Evolutionary conservation across 2,797 vertebrate species (phyloP), one percentile per base, ranked within the genome.

Genomic region (Hoplostethus mediterraneus): DNA sequence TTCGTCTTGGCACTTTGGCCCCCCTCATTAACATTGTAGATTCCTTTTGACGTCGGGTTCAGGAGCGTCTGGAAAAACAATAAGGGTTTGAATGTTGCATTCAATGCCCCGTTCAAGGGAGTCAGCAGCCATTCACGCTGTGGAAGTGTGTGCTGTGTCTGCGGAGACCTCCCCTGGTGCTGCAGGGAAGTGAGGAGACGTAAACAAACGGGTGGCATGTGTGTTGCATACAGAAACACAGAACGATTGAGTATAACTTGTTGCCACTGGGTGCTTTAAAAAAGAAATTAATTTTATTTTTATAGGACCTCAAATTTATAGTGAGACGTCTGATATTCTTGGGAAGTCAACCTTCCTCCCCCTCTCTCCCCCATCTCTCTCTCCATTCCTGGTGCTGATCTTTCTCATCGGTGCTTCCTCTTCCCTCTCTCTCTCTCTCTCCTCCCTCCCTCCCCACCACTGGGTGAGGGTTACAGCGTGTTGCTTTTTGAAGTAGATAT

Each of bases 401-500:
- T 57, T 40, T 30, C 14, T 28, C 14, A 13, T 67, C 40, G 48
- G 10, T 28, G 51, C 21, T 53, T 8, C n/a, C 13, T 3, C 33
- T 33, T 67, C 65, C 33, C 58, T 63, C 70, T 16, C 14, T 49
- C 59, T 8, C 51, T 33, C 63, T 59, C 82, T 66, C 71, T 73
- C 84, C 68, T 68, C 74, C 63, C 61, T 87, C 87, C 86, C 83
- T 77, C 63, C 77, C 86, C 82, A 84, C 87, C 87, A 89, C 88
- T 87, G 90, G 90, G 88, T 93, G 90, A 94, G 91, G 92, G 92
- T 95, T 95, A 94, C 94, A 95, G 94, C 91, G 86, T 94, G 91
- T 95, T 95, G 96, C 96, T 95, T 99, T 95, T 95, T 97, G 96
- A 98, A 97, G 97, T 97, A 96, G 93, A 95, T 93, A 98, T 99